Base-by-base conservation (phyloP, 2,888 invertebrate species). In the Calameuta idolon region DNA sequence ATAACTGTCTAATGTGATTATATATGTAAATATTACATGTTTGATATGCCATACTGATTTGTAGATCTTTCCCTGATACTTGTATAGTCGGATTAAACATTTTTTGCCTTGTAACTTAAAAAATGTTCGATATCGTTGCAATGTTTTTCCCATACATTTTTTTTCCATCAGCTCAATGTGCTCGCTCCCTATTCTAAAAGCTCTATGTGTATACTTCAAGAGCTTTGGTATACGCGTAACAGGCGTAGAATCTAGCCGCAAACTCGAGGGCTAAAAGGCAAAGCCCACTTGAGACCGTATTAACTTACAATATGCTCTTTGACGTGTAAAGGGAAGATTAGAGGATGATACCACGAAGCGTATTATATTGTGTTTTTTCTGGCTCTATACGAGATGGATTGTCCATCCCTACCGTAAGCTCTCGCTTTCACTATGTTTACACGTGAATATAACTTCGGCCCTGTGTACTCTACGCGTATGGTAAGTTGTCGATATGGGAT, bases 271-370 rank as follows among this genome's bases (percentile, higher is more conserved):
- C 23, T 55, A 55, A 55, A 55, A 55, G 55, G 23, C 71, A 34
- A 71, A 71, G 71, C 31, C 71, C 71, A 71, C 33, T 71, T 71
- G 12, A 34, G 71, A 71, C 33, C 71, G 71, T 71, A 71, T 71
- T 34, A 71, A 71, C 71, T 31, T 71, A 71, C 31, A 71, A 71
- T 71, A 71, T 71, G 31, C 71, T 34, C 33, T 71, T 71, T 71
- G 31, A 71, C 33, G 33, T 31, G 71, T 15, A 31, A 34, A 34
- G 71, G 33, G 31, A 71, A 71, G 71, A 71, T 71, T 71, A 71
- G 71, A 34, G 71, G 71, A 31, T 34, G 12, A 71, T 71, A 31
- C 12, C 33, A 9, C 31, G 4, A 55, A 55, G 55, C 23, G 55
- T 55, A 55, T 55, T 55, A 55, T 55, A 55, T 55, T 55, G 55